These are phyloP conservation scores for Conus ventricosus DNA, from an alignment of 1,140 invertebrate species.

Conservation along the genomic window DNA sequence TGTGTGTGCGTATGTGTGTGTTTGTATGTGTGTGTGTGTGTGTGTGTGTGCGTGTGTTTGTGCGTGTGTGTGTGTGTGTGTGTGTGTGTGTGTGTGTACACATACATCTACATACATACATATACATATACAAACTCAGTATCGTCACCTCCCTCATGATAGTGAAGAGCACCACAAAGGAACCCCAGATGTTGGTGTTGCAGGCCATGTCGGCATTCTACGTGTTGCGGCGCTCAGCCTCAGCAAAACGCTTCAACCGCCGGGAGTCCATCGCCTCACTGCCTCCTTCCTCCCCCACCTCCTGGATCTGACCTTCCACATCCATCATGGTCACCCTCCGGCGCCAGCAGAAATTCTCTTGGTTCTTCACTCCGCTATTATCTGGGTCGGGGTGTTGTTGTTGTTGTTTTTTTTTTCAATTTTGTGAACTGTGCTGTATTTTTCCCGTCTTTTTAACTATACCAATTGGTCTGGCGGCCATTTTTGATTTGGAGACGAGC, in stretches of 20 bases:
- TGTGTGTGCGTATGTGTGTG: constrained; percentile 9
- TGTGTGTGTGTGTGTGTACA: too few species aligned
- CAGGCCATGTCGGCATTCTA: constrained; percentile 32
- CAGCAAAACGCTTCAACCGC: constrained; percentile 17
- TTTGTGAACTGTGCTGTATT: too few species aligned
- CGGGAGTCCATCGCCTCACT: constrained; percentile 4
- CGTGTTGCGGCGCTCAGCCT: constrained; percentile 8
- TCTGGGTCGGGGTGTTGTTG: too few species aligned
- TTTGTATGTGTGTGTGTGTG: not conserved
- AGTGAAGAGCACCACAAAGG: too few species aligned
- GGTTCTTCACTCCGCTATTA: not conserved
- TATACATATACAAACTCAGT: too few species aligned
- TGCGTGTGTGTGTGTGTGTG: too few species aligned
- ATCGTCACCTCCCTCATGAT: too few species aligned
- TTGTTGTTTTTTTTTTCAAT: too few species aligned
- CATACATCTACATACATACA: too few species aligned
- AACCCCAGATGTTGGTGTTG: not conserved
- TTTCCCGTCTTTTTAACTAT: too few species aligned
- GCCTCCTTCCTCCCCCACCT: not conserved
- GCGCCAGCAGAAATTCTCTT: not conserved
- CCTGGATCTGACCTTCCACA: not conserved
- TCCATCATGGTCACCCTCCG: not conserved
- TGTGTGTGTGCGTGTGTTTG: not conserved
- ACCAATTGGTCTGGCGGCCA: too few species aligned
- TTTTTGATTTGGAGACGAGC: too few species aligned